Base-by-base conservation (phyloP, 23 tunicate genomes). In the Trididemnum clinides region DNA sequence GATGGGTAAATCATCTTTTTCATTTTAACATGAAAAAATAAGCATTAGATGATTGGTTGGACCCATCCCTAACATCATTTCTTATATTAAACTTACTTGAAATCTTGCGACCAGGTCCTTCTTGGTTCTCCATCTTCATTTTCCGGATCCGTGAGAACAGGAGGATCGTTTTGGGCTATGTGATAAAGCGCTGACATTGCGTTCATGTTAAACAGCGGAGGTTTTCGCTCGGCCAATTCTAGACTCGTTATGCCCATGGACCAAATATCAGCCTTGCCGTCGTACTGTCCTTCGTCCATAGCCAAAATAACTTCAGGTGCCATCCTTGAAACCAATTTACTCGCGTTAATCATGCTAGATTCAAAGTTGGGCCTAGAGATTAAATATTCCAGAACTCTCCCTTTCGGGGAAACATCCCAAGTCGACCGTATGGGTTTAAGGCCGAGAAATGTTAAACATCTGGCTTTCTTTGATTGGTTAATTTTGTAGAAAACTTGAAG, bases 261-360 rank as follows among this genome's bases (percentile, higher is more conserved):
- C 98, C 98, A 94, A 34, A 94, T 94, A 34, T 94, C 98, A 25
- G 98, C 94, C 62, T 94, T 94, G 34, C 98, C 98, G 69, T 89
- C 93, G 59, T 94, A 94, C 82, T 94, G 98, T 29, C 98, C 98
- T 57, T 94, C 98, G 81, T 94, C 98, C 98, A 94, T 94, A 33
- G 98, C 98, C 38, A 94, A 86, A 3, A 94, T 94, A 3, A 94
- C 98, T 72, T 94, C 98, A 31, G 98, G 98, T 15, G 98, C 93
- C 98, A 94, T 94, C 98, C 98, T 94, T 38, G 25, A 10, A 59
- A 59, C n/a, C n/a, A n/a, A n/a, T n/a, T n/a, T n/a, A n/a, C n/a
- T n/a, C n/a, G n/a, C n/a, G n/a, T n/a, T n/a, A n/a, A n/a, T n/a
- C n/a, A n/a, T n/a, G n/a, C n/a, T n/a, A n/a, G n/a, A n/a, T n/a